phyloP scores from a whole-genome alignment of 2,888 invertebrate genomes.

The Macrophya annulata region DNA sequence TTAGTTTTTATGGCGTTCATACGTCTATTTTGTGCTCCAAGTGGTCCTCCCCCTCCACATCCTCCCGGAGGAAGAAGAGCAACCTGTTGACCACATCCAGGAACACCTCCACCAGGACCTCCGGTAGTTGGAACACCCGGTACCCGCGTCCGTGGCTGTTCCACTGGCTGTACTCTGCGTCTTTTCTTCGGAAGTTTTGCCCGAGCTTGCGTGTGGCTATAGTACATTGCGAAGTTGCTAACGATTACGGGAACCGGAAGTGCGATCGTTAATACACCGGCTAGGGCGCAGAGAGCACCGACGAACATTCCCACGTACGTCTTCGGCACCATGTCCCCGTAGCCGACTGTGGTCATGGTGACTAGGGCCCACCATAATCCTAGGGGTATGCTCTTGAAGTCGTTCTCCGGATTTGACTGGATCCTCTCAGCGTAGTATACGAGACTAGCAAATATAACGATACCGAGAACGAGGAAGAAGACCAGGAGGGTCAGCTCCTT shows the following conservation, averaged over 20 bases:
- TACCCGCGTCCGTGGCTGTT: constrained; percentile 85
- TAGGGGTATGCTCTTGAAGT: constrained; percentile 98
- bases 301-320: constrained; percentile 99
- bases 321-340: constrained; percentile 99
- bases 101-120: constrained; percentile 72
- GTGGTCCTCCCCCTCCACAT: constrained; percentile 80
- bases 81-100: constrained; percentile 68
- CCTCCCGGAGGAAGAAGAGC: constrained; percentile 66
- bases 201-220: constrained; percentile 96
- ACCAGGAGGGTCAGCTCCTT: constrained; percentile 97
- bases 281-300: constrained; percentile 97
- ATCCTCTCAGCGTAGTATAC: constrained; percentile 99
- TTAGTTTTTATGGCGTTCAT: constrained; percentile 95
- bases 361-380: constrained; percentile 99
- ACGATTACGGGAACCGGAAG: constrained; percentile 99
- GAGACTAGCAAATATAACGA: constrained; percentile 96
- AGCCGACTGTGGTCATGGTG: constrained; percentile 99
- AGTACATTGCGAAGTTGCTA: constrained; percentile 99
- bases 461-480: constrained; percentile 98
- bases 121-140: constrained; percentile 80
- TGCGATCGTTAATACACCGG: constrained; percentile 99
- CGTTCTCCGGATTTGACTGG: constrained; percentile 96
- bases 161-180: constrained; percentile 97
- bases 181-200: constrained; percentile 99
- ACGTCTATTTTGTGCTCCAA: constrained; percentile 86